Evolutionary conservation across 2,888 invertebrate genomes (phyloP).

Genomic region (Harpagoxenus sublaevis): DNA sequence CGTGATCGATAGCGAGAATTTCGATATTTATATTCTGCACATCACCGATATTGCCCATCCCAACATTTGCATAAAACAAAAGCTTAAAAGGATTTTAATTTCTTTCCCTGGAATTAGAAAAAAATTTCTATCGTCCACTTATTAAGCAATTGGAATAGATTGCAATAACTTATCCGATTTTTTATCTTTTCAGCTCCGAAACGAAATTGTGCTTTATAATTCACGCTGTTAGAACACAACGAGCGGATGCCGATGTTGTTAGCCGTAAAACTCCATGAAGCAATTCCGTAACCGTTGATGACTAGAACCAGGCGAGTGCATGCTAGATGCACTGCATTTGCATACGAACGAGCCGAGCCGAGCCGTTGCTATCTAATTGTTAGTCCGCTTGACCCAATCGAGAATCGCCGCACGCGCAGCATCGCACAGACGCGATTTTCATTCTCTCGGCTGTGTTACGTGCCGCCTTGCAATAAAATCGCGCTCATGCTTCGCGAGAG

Average conservation of each 20-base stretch:
- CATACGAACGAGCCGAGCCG: constrained; percentile 53
- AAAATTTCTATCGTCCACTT: not conserved
- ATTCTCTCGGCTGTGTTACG: constrained; percentile 16
- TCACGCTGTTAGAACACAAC: not conserved
- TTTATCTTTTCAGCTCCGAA: not conserved
- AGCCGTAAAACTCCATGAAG: constrained; percentile 23
- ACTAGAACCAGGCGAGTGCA: constrained; percentile 16
- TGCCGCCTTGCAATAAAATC: constrained; percentile 37
- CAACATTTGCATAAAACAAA: not conserved
- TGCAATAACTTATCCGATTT: not conserved
- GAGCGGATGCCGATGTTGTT: constrained; percentile 18
- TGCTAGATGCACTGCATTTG: constrained; percentile 55
- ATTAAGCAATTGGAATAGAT: not conserved
- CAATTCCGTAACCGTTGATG: constrained; percentile 39
- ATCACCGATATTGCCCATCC: not conserved
- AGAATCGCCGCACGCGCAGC: constrained; percentile 49
- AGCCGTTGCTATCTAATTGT: constrained; percentile 59
- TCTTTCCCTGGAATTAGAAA: not conserved
- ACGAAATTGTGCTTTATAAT: constrained; percentile 10
- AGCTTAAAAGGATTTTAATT: not conserved
- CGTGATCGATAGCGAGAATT: not conserved
- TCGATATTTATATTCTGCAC: not conserved
- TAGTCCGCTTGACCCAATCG: constrained; percentile 60
- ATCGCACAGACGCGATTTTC: constrained; percentile 41
- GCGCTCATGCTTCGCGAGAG: not conserved